These are phyloP conservation scores for Aelia acuminata DNA, from an alignment of 2,888 invertebrate genomes.

Conservation along the genomic window DNA sequence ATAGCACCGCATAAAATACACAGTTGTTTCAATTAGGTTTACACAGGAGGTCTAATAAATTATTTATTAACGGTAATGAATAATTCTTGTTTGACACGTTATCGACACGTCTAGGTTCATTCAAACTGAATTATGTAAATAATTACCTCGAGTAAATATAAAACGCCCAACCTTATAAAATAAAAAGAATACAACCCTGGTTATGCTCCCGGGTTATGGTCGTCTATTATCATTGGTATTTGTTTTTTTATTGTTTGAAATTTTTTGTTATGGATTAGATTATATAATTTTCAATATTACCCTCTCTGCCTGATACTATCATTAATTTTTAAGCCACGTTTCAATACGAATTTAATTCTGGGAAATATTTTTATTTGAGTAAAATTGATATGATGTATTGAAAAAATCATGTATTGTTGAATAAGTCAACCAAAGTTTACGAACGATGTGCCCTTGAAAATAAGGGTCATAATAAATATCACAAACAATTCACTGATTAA, in stretches of 20 bases:
- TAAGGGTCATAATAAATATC: too few species aligned
- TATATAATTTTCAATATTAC: not conserved
- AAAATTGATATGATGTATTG: too few species aligned
- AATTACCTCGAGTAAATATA: not conserved
- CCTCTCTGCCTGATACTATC: not conserved
- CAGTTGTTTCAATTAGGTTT: conserved; percentile 24
- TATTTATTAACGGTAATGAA: conserved; percentile 21
- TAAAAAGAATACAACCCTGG: not conserved
- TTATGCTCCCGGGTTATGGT: not conserved
- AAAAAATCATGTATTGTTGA: too few species aligned
- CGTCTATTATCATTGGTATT: not conserved
- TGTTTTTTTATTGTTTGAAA: not conserved
- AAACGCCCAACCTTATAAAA: not conserved
- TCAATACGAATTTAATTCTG: too few species aligned
- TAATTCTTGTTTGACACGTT: conserved; percentile 7
- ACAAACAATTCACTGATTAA: too few species aligned
- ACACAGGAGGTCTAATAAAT: not conserved
- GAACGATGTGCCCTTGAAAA: too few species aligned
- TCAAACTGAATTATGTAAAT: conserved; percentile 18
- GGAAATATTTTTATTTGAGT: too few species aligned
- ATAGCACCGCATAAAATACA: not conserved
- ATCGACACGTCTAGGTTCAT: not conserved
- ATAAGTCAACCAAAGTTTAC: too few species aligned
- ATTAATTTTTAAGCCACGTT: not conserved
- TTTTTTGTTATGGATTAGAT: not conserved